Evolutionary conservation across 1,140 invertebrate genomes (phyloP).

Genomic region (Propsilocerus akamusi): DNA sequence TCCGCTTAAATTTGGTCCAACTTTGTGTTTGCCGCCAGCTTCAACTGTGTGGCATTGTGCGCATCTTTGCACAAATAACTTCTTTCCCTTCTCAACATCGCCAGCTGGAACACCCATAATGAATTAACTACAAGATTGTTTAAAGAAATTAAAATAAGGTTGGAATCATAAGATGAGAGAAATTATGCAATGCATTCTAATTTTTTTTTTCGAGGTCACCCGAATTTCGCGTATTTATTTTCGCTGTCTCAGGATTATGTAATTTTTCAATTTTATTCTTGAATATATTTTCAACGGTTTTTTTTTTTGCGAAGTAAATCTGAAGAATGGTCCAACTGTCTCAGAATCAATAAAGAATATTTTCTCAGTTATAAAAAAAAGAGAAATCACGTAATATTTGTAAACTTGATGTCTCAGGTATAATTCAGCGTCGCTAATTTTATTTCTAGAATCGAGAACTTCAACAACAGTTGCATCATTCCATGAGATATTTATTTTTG

Average conservation of each 20-base stretch:
- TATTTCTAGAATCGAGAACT: background rate
- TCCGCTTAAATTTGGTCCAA: constrained; percentile 75
- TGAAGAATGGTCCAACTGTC: background rate
- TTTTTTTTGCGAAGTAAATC: background rate
- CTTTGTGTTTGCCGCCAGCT: constrained; percentile 67
- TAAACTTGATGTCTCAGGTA: background rate
- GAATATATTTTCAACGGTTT: background rate
- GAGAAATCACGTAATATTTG: background rate
- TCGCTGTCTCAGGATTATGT: background rate
- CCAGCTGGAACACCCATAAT: constrained; percentile 39
- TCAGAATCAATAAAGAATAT: background rate
- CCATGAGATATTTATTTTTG: background rate
- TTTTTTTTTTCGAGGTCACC: constrained; percentile 1
- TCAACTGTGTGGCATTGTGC: constrained; percentile 78
- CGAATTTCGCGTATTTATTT: background rate
- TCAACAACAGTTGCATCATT: background rate
- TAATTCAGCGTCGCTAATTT: background rate
- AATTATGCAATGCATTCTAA: background rate
- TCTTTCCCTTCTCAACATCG: constrained; percentile 77
- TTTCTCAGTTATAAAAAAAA: background rate
- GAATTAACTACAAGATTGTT: background rate
- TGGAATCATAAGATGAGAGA: background rate
- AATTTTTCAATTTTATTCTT: background rate
- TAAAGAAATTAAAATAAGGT: background rate
- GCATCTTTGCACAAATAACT: constrained; percentile 72